phyloP scores from a whole-genome alignment of 92 coral and sea anemone genomes.

The Palythoa caribaeorum region DNA sequence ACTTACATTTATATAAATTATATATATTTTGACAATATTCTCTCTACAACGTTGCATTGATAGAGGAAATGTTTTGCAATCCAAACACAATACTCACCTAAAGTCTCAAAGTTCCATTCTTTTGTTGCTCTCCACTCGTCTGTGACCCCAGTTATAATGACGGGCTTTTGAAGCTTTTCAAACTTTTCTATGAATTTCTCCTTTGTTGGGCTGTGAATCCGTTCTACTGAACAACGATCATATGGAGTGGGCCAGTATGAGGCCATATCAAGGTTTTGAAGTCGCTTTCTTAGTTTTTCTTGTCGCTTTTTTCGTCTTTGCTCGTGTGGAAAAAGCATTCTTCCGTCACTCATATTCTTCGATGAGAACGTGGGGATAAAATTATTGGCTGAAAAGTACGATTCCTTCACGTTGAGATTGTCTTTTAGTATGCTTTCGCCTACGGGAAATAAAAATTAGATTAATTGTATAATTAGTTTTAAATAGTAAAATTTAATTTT shows the following conservation, averaged over 20 bases:
- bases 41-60: no score
- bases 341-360: slow-evolving; percentile 40
- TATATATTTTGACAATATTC: no score
- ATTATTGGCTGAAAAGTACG: slow-evolving; percentile 6
- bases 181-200: slow-evolving; percentile 66
- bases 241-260: slow-evolving; percentile 55
- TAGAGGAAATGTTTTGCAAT: background rate
- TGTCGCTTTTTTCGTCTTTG: slow-evolving; percentile 57
- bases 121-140: slow-evolving; percentile 75
- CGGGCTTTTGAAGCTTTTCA: slow-evolving; percentile 73
- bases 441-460: background rate
- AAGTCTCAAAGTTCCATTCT: slow-evolving; percentile 74
- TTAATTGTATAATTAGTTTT: no score
- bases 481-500: no score
- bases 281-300: slow-evolving; percentile 50
- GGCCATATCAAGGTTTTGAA: slow-evolving; percentile 56
- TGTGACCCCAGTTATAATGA: slow-evolving; percentile 74
- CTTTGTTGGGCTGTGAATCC: slow-evolving; percentile 70
- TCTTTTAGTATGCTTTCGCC: background rate
- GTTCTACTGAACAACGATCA: slow-evolving; percentile 63
- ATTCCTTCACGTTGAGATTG: background rate
- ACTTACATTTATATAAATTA: no score
- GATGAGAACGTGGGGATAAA: slow-evolving; percentile 18
- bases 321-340: slow-evolving; percentile 72
- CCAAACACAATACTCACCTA: slow-evolving; percentile 55